phyloP scores from a whole-genome alignment of 2,113 vertebrate species.

The Gobiocypris rarus region DNA sequence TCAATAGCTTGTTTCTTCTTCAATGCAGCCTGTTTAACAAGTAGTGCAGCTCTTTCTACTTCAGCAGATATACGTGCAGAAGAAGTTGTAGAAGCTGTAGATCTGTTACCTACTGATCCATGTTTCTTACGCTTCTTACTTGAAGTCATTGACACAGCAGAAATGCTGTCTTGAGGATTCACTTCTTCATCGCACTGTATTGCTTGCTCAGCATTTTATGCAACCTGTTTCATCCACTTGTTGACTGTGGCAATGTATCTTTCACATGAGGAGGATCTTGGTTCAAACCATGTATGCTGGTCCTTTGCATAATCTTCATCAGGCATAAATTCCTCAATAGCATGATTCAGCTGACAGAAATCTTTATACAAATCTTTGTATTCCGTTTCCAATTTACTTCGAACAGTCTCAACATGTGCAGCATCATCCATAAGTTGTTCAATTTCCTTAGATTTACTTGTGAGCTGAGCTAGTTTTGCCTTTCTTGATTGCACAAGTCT shows the following conservation, averaged over 20 bases:
- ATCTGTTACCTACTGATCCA: background rate
- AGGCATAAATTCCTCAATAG: too few relatives aligned
- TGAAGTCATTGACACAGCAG: background rate
- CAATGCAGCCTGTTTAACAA: background rate
- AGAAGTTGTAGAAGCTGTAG: background rate
- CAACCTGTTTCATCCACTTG: background rate
- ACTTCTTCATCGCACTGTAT: background rate
- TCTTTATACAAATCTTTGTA: too few relatives aligned
- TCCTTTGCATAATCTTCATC: too few relatives aligned
- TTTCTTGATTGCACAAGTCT: too few relatives aligned
- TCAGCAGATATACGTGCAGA: background rate
- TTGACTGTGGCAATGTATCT: background rate
- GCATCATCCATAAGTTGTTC: too few relatives aligned
- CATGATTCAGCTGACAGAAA: too few relatives aligned
- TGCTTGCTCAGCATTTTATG: background rate
- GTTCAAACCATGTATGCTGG: too few relatives aligned
- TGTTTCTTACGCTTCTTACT: background rate
- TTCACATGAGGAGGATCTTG: too few relatives aligned
- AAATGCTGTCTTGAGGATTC: background rate
- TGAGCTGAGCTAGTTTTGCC: too few relatives aligned
- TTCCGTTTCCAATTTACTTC: too few relatives aligned
- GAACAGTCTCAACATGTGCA: too few relatives aligned
- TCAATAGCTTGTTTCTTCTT: slow-evolving; percentile 3
- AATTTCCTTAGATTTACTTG: too few relatives aligned
- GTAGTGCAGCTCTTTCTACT: background rate